Conservation (phyloP, 2,113 vertebrate genomes). For the Poecilia latipinna region DNA sequence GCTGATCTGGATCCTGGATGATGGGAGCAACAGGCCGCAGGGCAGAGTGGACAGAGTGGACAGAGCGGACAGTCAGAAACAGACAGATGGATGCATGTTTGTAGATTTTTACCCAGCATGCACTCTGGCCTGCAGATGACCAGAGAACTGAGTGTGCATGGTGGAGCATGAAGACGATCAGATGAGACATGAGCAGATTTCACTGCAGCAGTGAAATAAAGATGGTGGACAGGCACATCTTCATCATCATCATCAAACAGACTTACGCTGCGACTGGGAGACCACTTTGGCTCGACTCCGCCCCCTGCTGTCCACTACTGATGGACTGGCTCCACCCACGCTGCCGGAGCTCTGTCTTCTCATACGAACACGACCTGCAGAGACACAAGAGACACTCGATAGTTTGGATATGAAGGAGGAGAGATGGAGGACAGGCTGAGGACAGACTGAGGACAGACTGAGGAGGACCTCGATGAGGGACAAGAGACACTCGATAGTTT, state of each 20-base stretch:
- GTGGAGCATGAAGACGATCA: background rate
- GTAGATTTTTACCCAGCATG: slow-evolving; percentile 68
- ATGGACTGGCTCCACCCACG: slow-evolving; percentile 81
- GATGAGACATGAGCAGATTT: background rate
- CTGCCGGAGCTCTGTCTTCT: slow-evolving; percentile 93
- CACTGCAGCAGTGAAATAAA: no score
- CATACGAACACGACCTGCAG: slow-evolving; percentile 91
- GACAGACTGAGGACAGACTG: no score
- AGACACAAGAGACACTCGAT: background rate
- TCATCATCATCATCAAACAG: background rate
- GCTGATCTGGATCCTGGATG: slow-evolving; percentile 99
- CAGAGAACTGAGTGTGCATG: slow-evolving; percentile 7
- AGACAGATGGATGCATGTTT: slow-evolving; percentile 60
- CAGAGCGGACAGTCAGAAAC: slow-evolving; percentile 83
- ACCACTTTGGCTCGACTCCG: slow-evolving; percentile 97
- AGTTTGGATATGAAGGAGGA: no score
- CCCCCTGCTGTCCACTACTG: slow-evolving; percentile 89
- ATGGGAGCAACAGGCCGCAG: slow-evolving; percentile 89
- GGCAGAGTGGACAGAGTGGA: slow-evolving; percentile 92
- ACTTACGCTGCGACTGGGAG: slow-evolving; percentile 96
- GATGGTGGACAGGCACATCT: no score
- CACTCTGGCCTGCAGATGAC: slow-evolving; percentile 41
- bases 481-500: no score
- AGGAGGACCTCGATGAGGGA: no score
- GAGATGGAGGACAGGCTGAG: no score